Evolutionary conservation across 2,113 vertebrate genomes (phyloP).

Genomic region (Glaucomys volans): DNA sequence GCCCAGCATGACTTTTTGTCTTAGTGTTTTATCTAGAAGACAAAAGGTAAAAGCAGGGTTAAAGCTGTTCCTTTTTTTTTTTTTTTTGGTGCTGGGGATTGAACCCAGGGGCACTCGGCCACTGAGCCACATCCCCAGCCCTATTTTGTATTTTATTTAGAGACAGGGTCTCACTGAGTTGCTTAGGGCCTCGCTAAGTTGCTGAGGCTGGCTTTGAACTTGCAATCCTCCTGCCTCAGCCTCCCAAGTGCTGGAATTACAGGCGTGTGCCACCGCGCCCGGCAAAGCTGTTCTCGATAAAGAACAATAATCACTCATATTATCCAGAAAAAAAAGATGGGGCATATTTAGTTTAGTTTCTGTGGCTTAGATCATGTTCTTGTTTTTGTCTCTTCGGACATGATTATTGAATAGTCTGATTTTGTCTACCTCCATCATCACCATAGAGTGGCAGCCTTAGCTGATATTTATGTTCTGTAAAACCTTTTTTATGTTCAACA

Average conservation of each 20-base stretch:
- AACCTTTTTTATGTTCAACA: background rate
- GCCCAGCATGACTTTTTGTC: background rate
- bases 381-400: background rate
- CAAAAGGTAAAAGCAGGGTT: background rate
- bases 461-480: background rate
- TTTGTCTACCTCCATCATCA: background rate
- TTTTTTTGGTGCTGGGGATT: too few species aligned
- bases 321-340: background rate
- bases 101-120: too few species aligned
- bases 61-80: background rate
- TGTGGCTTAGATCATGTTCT: background rate
- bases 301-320: background rate
- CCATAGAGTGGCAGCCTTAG: background rate
- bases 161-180: too few species aligned
- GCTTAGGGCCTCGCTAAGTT: too few species aligned
- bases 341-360: background rate
- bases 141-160: too few species aligned
- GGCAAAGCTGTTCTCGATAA: background rate
- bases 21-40: background rate
- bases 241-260: too few species aligned
- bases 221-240: too few species aligned
- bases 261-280: too few species aligned
- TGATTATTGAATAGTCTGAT: background rate
- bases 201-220: too few species aligned
- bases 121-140: too few species aligned